Evolutionary conservation across 2,797 vertebrate species (phyloP), one percentile per base, ranked within the genome.

Genomic region (Aulostomus chinensis): DNA sequence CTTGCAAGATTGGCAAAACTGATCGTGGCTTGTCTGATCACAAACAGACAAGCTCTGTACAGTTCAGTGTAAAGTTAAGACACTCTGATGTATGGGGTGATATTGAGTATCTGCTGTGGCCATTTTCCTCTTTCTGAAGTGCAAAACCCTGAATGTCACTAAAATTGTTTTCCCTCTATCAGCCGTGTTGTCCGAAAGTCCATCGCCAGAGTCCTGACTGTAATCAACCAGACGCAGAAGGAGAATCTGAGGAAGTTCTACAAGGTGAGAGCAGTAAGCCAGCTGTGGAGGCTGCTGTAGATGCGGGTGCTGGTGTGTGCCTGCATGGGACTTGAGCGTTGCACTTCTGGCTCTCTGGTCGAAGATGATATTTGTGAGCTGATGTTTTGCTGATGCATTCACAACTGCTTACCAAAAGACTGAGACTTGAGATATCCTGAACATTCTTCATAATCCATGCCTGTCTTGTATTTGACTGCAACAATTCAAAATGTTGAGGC

Each of bases 211-310:
- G 97, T 99, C 25, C 76, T 99, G 46, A 99, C 97, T 1, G 97
- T 99, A 28, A 98, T 99, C 88, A 99, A 99, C 79, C 97, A 99
- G 91, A 99, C 97, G 9, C 97, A 99, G 86, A 99, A 99, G 49
- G 97, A 99, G 87, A 98, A 99, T 69, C 81, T 99, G 81, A 93
- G 97, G 82, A 99, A 99, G 61, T 99, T 98, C 72, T 99, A 99
- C 81, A 99, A 98, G 91, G 97, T 96, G 55, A 88, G 83, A 51
- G 0, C 7, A 7, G 7, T n/a, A n/a, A n/a, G n/a, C 1, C 2
- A 7, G 7, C 4, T n/a, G n/a, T n/a, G n/a, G n/a, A n/a, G n/a
- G n/a, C n/a, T n/a, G n/a, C n/a, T n/a, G n/a, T n/a, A n/a, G n/a
- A n/a, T n/a, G n/a, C n/a, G n/a, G n/a, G n/a, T n/a, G n/a, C n/a